These are phyloP conservation scores for Nibea coibor DNA, from an alignment of 2,113 vertebrate genomes.

Conservation along the genomic window DNA sequence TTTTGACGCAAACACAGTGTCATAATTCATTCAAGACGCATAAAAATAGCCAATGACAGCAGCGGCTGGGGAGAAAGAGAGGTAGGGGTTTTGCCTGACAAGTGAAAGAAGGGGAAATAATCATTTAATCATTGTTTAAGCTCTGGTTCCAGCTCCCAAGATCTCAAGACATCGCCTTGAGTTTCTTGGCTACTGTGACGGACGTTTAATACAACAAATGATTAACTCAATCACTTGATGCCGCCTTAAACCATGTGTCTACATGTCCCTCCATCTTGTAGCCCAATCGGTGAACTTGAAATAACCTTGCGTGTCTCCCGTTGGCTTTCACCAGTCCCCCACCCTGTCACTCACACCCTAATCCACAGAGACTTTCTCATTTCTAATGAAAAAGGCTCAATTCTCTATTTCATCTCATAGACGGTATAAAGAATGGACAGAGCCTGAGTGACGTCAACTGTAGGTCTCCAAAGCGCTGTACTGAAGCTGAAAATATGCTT, in stretches of 20 bases:
- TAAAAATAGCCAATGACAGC: background rate
- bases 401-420: background rate
- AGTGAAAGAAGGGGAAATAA: background rate
- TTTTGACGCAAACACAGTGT: constrained; percentile 11
- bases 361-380: constrained; percentile 11
- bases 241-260: background rate
- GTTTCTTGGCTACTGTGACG: background rate
- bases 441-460: too few species aligned
- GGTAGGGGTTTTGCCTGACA: background rate
- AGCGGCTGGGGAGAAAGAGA: background rate
- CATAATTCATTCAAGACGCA: constrained; percentile 27
- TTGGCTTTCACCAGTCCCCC: background rate
- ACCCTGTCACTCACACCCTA: constrained; percentile 4
- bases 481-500: too few species aligned
- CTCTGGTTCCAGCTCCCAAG: background rate
- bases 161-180: background rate
- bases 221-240: background rate
- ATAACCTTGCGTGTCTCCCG: background rate
- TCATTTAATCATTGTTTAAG: too few species aligned
- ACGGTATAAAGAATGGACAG: too few species aligned
- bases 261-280: background rate
- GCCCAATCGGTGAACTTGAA: background rate
- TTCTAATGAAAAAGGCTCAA: background rate
- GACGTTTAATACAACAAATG: background rate
- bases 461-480: too few species aligned